phyloP scores from a whole-genome alignment of 2,797 vertebrate genomes.

The Alosa sapidissima region DNA sequence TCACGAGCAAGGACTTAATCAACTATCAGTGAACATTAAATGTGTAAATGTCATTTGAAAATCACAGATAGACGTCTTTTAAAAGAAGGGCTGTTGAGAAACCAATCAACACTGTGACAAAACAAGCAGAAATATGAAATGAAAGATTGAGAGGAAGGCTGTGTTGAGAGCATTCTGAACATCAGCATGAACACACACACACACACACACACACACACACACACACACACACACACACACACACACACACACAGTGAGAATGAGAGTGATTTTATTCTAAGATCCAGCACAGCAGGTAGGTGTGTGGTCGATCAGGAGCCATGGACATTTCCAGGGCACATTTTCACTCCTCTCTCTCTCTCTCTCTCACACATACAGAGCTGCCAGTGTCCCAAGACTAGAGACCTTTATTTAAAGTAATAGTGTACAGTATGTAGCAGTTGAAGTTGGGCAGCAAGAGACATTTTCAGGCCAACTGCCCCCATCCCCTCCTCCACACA shows the following conservation, averaged over 20 bases:
- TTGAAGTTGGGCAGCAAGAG: not conserved
- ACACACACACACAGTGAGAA: not conserved
- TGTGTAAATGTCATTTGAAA: not conserved
- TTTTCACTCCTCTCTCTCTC: too few species aligned
- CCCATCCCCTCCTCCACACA: not conserved
- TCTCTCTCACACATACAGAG: not conserved
- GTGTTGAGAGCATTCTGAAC: not conserved
- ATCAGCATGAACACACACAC: not conserved
- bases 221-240: not conserved
- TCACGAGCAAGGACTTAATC: not conserved
- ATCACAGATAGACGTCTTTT: not conserved
- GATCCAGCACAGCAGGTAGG: not conserved
- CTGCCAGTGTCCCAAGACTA: not conserved
- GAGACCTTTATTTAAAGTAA: slow-evolving; percentile 5
- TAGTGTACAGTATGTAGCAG: not conserved
- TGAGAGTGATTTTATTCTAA: not conserved
- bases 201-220: not conserved
- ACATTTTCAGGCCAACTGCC: slow-evolving; percentile 5
- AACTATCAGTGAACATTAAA: not conserved
- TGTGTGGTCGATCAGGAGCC: not conserved
- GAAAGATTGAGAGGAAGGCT: not conserved
- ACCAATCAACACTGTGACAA: not conserved
- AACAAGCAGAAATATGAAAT: not conserved
- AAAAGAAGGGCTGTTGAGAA: not conserved
- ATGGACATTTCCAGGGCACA: not conserved